These are phyloP conservation scores for Pseudomyrmex flavicornis DNA, from an alignment of 1,140 invertebrate species.

Conservation along the genomic window DNA sequence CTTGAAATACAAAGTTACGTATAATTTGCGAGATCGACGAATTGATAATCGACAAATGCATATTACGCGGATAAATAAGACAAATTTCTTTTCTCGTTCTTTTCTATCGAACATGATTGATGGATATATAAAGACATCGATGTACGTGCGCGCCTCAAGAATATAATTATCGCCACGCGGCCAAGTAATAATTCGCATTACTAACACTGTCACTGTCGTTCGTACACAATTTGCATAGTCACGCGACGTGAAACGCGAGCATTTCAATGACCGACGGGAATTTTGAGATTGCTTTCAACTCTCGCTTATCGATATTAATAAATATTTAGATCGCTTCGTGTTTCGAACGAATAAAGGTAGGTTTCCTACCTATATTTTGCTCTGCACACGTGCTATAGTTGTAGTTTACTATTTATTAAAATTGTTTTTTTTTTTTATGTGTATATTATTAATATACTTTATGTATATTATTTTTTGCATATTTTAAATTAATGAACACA, in stretches of 20 bases:
- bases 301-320: background rate
- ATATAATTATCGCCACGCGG: constrained; percentile 55
- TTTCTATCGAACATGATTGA: constrained; percentile 59
- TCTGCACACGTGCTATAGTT: too few relatives aligned
- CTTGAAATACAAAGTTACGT: too few relatives aligned
- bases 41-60: background rate
- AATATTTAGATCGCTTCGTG: background rate
- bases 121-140: constrained; percentile 19
- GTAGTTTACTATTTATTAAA: background rate
- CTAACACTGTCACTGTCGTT: constrained; percentile 56
- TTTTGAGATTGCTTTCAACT: constrained; percentile 32
- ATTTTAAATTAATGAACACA: background rate
- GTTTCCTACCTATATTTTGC: background rate
- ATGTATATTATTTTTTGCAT: background rate
- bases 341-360: background rate
- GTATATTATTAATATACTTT: background rate
- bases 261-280: constrained; percentile 53
- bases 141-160: background rate
- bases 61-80: background rate
- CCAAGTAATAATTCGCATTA: constrained; percentile 64
- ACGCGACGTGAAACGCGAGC: constrained; percentile 56
- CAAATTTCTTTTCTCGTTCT: constrained; percentile 1
- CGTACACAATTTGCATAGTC: constrained; percentile 62
- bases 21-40: background rate
- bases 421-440: background rate